These are phyloP conservation scores for Ibidorhyncha struthersii DNA, from an alignment of 2,113 vertebrate species.

Conservation along the genomic window DNA sequence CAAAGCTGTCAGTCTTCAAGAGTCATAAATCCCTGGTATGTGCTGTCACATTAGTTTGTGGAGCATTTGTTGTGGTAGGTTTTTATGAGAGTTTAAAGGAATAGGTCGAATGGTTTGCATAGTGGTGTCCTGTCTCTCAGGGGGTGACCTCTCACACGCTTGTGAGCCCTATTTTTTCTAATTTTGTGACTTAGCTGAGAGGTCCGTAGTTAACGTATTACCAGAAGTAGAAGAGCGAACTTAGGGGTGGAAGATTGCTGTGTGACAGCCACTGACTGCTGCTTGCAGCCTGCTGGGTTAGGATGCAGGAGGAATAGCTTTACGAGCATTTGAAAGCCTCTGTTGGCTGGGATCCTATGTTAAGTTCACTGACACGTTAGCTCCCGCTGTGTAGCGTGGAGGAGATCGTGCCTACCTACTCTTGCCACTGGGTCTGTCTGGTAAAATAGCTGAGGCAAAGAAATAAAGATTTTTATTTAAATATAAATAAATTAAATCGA, in stretches of 20 bases:
- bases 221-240: background rate
- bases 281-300: background rate
- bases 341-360: background rate
- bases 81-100: background rate
- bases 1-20: background rate
- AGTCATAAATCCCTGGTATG: background rate
- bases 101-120: background rate
- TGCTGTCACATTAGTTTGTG: background rate
- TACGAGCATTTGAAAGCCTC: background rate
- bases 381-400: background rate
- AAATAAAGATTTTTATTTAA: background rate
- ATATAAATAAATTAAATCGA: background rate
- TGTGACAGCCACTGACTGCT: background rate
- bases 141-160: background rate
- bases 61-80: background rate
- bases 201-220: background rate
- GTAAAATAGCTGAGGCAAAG: background rate
- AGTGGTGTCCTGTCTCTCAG: background rate
- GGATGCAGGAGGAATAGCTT: background rate
- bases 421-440: background rate
- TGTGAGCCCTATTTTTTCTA: accelerated
- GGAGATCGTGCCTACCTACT: background rate
- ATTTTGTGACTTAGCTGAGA: background rate
- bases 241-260: background rate
- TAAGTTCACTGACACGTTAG: background rate